Conservation (phyloP, 2,113 vertebrate species). For the Neotoma lepida region DNA sequence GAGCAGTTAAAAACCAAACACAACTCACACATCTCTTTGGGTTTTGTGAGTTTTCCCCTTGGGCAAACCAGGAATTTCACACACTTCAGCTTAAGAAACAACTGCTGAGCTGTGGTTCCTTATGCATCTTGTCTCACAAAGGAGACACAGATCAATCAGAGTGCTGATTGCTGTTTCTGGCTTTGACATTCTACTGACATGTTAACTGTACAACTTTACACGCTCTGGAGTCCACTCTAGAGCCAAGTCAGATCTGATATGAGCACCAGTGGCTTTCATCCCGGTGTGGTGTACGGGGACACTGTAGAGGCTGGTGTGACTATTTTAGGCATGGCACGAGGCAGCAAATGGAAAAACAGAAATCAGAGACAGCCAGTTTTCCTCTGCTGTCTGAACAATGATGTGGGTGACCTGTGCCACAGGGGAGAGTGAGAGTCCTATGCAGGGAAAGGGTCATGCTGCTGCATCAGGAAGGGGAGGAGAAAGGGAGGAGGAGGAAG, state of each 20-base stretch:
- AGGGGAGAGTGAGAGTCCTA: not conserved
- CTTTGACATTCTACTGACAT: not conserved
- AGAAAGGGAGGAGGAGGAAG: not conserved
- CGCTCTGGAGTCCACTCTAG: not conserved
- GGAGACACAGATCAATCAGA: not conserved
- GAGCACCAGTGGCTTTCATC: conserved; percentile 2
- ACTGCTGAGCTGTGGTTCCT: not conserved
- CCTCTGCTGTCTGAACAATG: conserved; percentile 49
- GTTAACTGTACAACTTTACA: not conserved
- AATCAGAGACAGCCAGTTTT: conserved; percentile 61
- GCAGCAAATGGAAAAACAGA: conserved; percentile 63
- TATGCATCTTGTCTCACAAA: not conserved
- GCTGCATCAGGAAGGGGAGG: not conserved
- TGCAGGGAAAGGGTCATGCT: no score
- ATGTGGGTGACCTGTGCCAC: not conserved
- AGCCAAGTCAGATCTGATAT: not conserved
- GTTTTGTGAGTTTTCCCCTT: not conserved
- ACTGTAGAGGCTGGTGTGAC: not conserved
- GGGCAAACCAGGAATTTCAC: not conserved
- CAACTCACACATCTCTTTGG: not conserved
- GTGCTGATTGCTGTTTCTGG: not conserved
- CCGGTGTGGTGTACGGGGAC: not conserved
- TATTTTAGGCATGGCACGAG: conserved; percentile 55
- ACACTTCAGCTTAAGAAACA: not conserved
- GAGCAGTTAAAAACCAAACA: conserved; percentile 7